Evolutionary conservation across 2,797 vertebrate species (phyloP).

Genomic region (Premnoplex brunnescens): DNA sequence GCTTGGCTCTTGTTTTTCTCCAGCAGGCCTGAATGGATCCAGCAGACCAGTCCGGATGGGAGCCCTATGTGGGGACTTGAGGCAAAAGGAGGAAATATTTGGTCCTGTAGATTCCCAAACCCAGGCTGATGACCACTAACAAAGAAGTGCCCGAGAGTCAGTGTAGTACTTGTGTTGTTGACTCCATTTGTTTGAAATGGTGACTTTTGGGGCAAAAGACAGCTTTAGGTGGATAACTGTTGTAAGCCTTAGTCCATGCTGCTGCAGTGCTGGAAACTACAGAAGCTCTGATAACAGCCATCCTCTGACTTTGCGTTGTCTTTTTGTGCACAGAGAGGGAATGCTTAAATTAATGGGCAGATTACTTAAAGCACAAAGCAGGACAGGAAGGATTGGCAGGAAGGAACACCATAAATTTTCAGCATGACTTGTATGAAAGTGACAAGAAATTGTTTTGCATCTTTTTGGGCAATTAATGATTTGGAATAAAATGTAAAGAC

Average conservation of each 20-base stretch:
- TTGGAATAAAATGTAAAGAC: background rate
- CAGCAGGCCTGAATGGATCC: background rate
- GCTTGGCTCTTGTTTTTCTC: background rate
- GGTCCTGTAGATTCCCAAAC: background rate
- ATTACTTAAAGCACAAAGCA: background rate
- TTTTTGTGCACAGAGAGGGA: background rate
- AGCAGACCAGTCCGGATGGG: background rate
- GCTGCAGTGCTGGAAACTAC: background rate
- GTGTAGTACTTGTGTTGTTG: rapidly evolving
- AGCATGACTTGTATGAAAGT: background rate
- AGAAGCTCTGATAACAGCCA: background rate
- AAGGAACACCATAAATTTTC: background rate
- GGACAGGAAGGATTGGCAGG: background rate
- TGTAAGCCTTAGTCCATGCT: background rate
- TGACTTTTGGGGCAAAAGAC: background rate
- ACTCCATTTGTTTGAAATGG: background rate
- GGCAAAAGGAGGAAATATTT: background rate
- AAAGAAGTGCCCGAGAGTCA: background rate
- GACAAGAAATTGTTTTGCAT: background rate
- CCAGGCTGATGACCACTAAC: background rate
- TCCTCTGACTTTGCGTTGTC: background rate
- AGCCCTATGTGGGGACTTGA: background rate
- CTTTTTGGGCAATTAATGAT: background rate
- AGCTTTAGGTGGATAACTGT: background rate
- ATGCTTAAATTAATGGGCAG: background rate